Evolutionary conservation across 2,797 vertebrate species (phyloP).

Genomic region (Platyrinchus mystaceus): DNA sequence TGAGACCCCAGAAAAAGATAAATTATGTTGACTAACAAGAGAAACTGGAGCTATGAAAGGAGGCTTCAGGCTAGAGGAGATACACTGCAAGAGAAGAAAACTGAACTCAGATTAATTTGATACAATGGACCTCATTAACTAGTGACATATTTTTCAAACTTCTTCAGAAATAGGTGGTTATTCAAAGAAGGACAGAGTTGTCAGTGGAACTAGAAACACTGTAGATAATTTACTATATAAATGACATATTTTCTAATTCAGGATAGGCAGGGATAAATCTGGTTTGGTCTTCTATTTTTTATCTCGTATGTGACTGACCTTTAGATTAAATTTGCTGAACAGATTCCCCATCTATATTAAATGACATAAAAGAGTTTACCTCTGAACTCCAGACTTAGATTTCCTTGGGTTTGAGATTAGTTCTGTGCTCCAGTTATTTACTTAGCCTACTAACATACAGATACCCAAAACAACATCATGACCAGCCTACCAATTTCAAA

Average conservation of each 20-base stretch:
- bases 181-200: not conserved
- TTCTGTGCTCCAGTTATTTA: conserved; percentile 44
- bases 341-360: conserved; percentile 66
- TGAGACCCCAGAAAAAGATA: not conserved
- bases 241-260: conserved; percentile 50
- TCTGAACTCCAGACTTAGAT: conserved; percentile 18
- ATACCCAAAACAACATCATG: conserved; percentile 15
- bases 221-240: not conserved
- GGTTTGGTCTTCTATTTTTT: conserved; percentile 30
- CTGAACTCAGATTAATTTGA: not conserved
- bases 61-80: not conserved
- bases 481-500: conserved; percentile 17
- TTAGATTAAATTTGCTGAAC: conserved; percentile 63
- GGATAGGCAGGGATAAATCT: conserved; percentile 23
- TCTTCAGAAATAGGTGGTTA: not conserved
- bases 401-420: conserved; percentile 32
- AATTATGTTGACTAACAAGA: not conserved
- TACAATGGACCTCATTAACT: not conserved
- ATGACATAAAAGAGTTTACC: not conserved
- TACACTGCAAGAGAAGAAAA: not conserved
- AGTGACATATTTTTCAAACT: not conserved
- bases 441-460: conserved; percentile 7
- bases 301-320: conserved; percentile 43
- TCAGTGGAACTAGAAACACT: not conserved
- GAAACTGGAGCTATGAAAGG: not conserved